These are phyloP conservation scores for Drosophila mimetica DNA, from an alignment of 2,888 invertebrate species.

Conservation along the genomic window DNA sequence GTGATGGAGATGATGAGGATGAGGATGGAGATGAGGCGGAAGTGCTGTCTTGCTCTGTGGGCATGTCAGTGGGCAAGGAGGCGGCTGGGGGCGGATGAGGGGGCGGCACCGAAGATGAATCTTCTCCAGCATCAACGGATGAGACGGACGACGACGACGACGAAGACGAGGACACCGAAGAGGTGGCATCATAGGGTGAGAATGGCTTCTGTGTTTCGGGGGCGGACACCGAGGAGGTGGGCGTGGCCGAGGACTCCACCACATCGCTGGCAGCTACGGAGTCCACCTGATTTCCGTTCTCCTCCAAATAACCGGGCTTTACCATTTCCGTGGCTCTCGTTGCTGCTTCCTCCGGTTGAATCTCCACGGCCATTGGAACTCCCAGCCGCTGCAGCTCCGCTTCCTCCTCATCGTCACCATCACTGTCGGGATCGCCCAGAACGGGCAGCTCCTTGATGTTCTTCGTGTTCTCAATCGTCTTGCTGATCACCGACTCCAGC, in stretches of 20 bases:
- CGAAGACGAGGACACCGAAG: slow-evolving; percentile 42
- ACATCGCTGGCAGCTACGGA: slow-evolving; percentile 39
- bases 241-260: slow-evolving; percentile 42
- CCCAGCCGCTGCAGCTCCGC: slow-evolving; percentile 52
- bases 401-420: slow-evolving; percentile 62
- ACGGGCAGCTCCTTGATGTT: slow-evolving; percentile 82
- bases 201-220: slow-evolving; percentile 47
- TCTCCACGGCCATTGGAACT: slow-evolving; percentile 15
- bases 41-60: slow-evolving; percentile 27
- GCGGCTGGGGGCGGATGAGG: slow-evolving; percentile 9
- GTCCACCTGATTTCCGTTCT: slow-evolving; percentile 58
- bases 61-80: slow-evolving; percentile 22
- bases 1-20: slow-evolving; percentile 37
- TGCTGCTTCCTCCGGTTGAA: slow-evolving; percentile 5
- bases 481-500: slow-evolving; percentile 84
- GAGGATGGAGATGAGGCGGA: slow-evolving; percentile 5
- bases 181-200: slow-evolving; percentile 53
- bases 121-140: slow-evolving; percentile 50
- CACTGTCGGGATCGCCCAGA: slow-evolving; percentile 58
- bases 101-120: slow-evolving; percentile 33
- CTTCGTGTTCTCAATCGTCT: slow-evolving; percentile 84
- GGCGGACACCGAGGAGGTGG: slow-evolving; percentile 41
- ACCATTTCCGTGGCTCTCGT: slow-evolving; percentile 41
- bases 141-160: slow-evolving; percentile 41
- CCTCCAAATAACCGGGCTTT: slow-evolving; percentile 46